Conservation (phyloP, 2,888 invertebrate species). For the Calameuta idolon region DNA sequence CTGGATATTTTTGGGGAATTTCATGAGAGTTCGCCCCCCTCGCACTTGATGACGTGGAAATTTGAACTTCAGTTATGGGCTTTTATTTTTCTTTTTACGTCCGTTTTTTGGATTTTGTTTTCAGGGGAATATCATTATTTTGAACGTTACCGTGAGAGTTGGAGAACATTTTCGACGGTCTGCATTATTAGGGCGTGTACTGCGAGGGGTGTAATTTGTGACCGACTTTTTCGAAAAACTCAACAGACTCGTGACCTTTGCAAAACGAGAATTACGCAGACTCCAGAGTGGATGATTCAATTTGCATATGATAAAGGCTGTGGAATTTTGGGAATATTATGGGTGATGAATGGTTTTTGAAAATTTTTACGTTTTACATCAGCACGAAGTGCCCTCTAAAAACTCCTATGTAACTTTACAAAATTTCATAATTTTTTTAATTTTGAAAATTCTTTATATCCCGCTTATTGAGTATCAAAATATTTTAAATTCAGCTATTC, state of each 20-base stretch:
- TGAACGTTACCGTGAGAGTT: background rate
- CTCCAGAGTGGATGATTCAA: background rate
- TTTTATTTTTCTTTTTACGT: background rate
- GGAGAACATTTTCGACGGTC: background rate
- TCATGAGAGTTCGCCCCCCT: background rate
- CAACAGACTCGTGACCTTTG: background rate
- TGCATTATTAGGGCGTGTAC: background rate
- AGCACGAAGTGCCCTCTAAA: background rate
- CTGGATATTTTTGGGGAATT: background rate
- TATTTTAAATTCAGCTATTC: background rate
- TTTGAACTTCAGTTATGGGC: background rate
- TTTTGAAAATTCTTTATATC: no score
- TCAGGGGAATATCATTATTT: background rate
- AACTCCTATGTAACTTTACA: background rate
- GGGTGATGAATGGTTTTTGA: background rate
- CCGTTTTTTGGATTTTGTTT: background rate
- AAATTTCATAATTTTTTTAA: no score
- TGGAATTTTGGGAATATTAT: background rate
- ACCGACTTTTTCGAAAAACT: background rate
- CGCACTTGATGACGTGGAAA: background rate
- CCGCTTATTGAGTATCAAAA: background rate
- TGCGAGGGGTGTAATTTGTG: background rate
- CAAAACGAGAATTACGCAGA: background rate
- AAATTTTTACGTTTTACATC: background rate
- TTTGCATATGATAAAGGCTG: background rate